Percentiles rank a stretch among this genome's conserved stretches.
Conservation (phyloP, 2,113 vertebrate genomes). For the Willisornis vidua region DNA sequence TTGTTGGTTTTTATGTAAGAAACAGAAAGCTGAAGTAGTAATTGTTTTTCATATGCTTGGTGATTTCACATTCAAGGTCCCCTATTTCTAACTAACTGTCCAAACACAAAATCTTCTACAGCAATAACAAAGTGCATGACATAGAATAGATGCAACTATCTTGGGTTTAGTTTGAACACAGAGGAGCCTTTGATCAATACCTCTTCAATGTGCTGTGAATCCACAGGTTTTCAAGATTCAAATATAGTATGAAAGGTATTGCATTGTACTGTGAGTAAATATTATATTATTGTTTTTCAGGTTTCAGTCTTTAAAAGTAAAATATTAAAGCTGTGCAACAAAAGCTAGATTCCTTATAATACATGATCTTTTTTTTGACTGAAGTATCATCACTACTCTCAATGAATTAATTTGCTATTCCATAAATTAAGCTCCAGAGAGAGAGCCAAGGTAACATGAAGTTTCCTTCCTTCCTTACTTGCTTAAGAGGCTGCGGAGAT, state of each 20-base stretch:
- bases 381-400: background rate
- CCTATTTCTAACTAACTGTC: background rate
- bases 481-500: background rate
- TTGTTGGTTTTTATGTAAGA: background rate
- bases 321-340: slow-evolving; percentile 40
- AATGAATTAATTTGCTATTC: slow-evolving; percentile 33
- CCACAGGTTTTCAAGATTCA: background rate
- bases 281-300: background rate
- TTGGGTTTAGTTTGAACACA: background rate
- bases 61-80: background rate
- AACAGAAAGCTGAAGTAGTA: background rate
- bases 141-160: slow-evolving; percentile 19
- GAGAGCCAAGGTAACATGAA: background rate
- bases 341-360: slow-evolving; percentile 25
- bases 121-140: background rate
- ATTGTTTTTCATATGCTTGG: background rate
- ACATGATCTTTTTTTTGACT: slow-evolving; percentile 10
- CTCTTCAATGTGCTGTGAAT: background rate
- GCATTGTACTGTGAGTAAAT: slow-evolving; percentile 12
- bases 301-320: background rate
- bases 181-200: slow-evolving; percentile 27
- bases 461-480: background rate
- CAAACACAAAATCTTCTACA: background rate
- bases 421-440: slow-evolving; percentile 28
- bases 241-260: background rate